phyloP scores from a whole-genome alignment of 2,113 vertebrate species.

The Cygnus atratus region DNA sequence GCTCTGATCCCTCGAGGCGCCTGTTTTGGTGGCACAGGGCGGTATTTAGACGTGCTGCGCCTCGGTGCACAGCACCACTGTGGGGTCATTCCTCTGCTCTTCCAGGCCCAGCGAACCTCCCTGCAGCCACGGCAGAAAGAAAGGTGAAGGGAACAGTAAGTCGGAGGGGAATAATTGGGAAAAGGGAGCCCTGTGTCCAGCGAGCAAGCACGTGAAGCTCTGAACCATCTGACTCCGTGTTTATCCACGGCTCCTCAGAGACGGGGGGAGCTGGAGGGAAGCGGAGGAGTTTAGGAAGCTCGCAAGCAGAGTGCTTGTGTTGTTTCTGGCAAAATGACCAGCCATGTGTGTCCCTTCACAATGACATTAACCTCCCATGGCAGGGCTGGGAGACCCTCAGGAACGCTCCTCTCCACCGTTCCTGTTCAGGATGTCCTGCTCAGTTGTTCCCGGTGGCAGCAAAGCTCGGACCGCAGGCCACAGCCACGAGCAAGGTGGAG shows the following conservation, averaged over 20 bases:
- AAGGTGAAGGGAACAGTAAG: not conserved
- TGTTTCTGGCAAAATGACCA: slow-evolving; percentile 6
- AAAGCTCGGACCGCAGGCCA: not conserved
- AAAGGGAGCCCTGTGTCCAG: not conserved
- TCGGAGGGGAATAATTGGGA: not conserved
- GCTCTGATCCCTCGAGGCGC: not conserved
- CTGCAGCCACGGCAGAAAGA: not conserved
- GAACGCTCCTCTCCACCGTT: not conserved
- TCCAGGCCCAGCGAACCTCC: not conserved
- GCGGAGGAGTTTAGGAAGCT: slow-evolving; percentile 1
- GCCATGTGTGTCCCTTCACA: not conserved
- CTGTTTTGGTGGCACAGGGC: not conserved
- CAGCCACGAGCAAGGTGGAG: not conserved
- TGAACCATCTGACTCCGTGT: not conserved
- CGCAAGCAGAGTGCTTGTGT: not conserved
- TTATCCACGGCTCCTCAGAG: not conserved
- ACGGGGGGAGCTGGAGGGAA: not conserved
- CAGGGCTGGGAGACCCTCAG: not conserved
- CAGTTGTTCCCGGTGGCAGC: not conserved
- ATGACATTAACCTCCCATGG: not conserved
- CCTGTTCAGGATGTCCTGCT: not conserved
- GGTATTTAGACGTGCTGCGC: fast-evolving
- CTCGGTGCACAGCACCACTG: not conserved
- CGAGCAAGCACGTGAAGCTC: not conserved
- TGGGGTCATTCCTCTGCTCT: fast-evolving